phyloP scores from a whole-genome alignment of 2,797 vertebrate genomes.

The Sternarchorhynchus goeldii region DNA sequence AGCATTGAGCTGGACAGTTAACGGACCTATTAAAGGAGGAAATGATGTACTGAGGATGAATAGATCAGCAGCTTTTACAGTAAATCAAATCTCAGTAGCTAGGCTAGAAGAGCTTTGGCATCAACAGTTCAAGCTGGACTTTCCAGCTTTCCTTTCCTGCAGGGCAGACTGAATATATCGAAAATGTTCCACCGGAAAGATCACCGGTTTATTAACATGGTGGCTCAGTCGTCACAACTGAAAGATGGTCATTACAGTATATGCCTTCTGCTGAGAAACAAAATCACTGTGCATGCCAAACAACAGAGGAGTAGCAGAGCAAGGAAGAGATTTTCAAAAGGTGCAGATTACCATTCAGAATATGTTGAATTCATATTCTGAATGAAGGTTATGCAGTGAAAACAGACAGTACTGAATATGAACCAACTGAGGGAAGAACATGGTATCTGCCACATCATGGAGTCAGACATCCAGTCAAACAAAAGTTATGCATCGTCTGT shows the following conservation, averaged over 20 bases:
- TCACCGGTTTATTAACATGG: not conserved
- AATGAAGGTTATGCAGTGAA: slow-evolving; percentile 30
- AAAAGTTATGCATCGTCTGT: slow-evolving; percentile 41
- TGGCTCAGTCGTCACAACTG: not conserved
- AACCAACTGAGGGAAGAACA: slow-evolving; percentile 19
- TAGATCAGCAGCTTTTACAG: not conserved
- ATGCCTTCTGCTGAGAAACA: not conserved
- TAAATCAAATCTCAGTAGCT: not conserved
- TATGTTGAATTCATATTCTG: slow-evolving; percentile 13
- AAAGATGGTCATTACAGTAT: slow-evolving; percentile 5
- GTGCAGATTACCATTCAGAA: not conserved
- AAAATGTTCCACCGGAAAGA: not conserved
- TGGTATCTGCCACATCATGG: slow-evolving; percentile 57
- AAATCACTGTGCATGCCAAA: not conserved
- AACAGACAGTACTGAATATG: not conserved
- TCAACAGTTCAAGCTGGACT: not conserved
- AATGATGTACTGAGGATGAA: not conserved
- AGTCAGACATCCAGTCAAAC: slow-evolving; percentile 50
- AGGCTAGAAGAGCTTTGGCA: not conserved
- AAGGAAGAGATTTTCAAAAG: not conserved
- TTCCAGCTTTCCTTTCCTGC: too few species aligned
- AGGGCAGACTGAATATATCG: not conserved
- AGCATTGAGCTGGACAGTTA: not conserved
- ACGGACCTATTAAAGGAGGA: not conserved
- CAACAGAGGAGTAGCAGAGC: not conserved